These are phyloP conservation scores for Mellivora capensis DNA, from an alignment of 2,113 vertebrate genomes.

Conservation along the genomic window DNA sequence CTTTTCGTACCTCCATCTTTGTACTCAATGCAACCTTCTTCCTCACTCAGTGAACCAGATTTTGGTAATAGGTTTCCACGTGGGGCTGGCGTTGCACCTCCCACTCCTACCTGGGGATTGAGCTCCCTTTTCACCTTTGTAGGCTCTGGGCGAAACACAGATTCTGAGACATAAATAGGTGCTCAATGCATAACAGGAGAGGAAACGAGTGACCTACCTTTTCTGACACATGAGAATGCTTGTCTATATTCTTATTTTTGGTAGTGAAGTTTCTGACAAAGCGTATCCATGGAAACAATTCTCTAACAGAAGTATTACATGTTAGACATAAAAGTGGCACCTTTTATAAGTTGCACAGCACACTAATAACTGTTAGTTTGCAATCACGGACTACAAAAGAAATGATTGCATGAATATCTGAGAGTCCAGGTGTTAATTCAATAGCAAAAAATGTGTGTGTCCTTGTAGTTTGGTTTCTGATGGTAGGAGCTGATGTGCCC, in stretches of 20 bases:
- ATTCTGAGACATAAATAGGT: not conserved
- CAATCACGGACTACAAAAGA: constrained; percentile 62
- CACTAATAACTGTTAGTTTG: constrained; percentile 55
- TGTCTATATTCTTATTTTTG: constrained; percentile 12
- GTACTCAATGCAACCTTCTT: not conserved
- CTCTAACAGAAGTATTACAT: not conserved
- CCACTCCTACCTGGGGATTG: fast-evolving
- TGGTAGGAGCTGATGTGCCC: not conserved
- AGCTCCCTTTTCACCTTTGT: not conserved
- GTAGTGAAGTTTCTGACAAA: constrained; percentile 24
- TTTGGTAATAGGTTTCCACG: not conserved
- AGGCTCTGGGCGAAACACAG: not conserved
- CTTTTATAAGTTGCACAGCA: not conserved
- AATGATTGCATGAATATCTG: constrained; percentile 49
- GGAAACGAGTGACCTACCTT: not conserved
- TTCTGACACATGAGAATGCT: not conserved
- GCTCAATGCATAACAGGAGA: not conserved
- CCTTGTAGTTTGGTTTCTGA: not conserved
- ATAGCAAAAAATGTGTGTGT: not conserved
- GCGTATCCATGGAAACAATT: constrained; percentile 60
- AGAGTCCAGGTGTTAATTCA: constrained; percentile 61
- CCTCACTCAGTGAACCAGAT: not conserved
- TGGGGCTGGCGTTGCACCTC: too few relatives aligned
- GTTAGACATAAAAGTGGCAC: not conserved
- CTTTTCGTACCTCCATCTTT: not conserved